Evolutionary conservation across 2,888 invertebrate genomes (phyloP).

Genomic region (Carcina quercana): DNA sequence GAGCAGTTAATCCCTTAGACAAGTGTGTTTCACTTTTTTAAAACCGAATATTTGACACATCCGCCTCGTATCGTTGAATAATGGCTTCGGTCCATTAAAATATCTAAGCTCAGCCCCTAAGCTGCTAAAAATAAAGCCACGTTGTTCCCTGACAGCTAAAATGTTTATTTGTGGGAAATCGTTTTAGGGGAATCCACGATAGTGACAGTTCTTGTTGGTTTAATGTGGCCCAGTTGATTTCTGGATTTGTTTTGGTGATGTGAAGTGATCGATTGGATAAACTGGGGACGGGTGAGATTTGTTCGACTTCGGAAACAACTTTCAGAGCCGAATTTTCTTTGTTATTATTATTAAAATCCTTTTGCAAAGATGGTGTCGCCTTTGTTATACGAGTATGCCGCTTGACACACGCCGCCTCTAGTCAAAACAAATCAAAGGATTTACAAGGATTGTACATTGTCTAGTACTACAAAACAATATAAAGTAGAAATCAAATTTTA

Average conservation of each 20-base stretch:
- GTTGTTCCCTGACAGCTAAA: constrained; percentile 43
- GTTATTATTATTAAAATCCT: too few species aligned
- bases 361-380: too few species aligned
- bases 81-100: constrained; percentile 54
- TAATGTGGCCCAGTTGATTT: constrained; percentile 2
- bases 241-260: constrained; percentile 1
- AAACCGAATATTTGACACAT: constrained; percentile 42
- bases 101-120: constrained; percentile 33
- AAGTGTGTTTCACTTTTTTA: constrained; percentile 16
- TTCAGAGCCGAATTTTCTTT: too few species aligned
- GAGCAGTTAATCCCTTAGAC: constrained; percentile 33
- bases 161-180: constrained; percentile 55
- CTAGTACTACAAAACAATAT: too few species aligned
- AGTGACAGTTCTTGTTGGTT: constrained; percentile 27
- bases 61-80: constrained; percentile 56
- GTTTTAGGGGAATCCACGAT: constrained; percentile 23
- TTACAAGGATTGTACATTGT: too few species aligned
- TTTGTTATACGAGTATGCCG: too few species aligned
- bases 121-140: constrained; percentile 49
- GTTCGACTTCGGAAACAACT: too few species aligned
- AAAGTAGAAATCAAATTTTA: too few species aligned
- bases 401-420: too few species aligned
- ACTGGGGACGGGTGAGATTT: too few species aligned
- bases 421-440: too few species aligned
- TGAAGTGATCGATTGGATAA: not conserved